Evolutionary conservation across 2,888 invertebrate genomes (phyloP).

Genomic region (Clostera curtula): DNA sequence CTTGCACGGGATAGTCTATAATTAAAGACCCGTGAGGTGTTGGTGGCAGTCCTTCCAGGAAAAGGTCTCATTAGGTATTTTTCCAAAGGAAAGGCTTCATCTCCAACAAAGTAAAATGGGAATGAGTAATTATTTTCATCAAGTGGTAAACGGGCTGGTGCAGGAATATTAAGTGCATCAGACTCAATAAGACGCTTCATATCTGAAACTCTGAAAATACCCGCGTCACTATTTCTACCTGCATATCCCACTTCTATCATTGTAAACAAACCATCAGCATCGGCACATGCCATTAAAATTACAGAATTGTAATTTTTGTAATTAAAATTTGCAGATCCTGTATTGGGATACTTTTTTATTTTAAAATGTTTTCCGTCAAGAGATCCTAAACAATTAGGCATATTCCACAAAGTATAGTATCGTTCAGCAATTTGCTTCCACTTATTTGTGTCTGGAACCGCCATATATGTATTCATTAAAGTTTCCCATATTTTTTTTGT

Average conservation of each 20-base stretch:
- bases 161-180: conserved; percentile 6
- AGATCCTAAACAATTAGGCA: neutral
- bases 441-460: neutral
- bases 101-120: conserved; percentile 10
- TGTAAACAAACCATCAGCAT: conserved; percentile 12
- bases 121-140: conserved; percentile 5
- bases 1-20: conserved; percentile 9
- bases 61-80: conserved; percentile 6
- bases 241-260: conserved; percentile 9
- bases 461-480: neutral
- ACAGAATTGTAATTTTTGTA: conserved; percentile 10
- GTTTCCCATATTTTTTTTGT: neutral
- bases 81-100: conserved; percentile 9
- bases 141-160: conserved; percentile 1
- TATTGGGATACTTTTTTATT: neutral
- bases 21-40: conserved; percentile 6
- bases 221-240: conserved; percentile 10
- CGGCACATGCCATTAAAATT: conserved; percentile 8
- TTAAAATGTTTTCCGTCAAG: too few relatives aligned
- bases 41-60: conserved; percentile 2
- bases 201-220: conserved; percentile 4
- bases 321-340: conserved; percentile 6
- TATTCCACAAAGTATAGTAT: neutral
- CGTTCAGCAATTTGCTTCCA: neutral
- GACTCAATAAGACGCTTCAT: conserved; percentile 3